Base-by-base conservation (phyloP, 2,888 invertebrate genomes). In the Dicranocentrus wangi region DNA sequence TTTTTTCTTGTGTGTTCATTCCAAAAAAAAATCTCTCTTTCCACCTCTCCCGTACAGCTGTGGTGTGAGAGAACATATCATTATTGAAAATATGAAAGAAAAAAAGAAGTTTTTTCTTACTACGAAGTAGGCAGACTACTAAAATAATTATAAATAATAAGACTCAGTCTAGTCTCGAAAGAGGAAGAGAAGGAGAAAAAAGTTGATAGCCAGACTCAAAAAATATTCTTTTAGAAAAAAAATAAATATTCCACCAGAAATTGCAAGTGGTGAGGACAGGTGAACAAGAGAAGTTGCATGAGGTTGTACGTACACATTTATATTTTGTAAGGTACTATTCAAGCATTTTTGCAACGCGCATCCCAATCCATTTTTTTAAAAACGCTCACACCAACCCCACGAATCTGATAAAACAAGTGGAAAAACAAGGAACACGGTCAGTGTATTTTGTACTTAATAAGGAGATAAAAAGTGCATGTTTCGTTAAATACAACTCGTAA, bases 81-180 rank as follows among this genome's bases (percentile, higher is more conserved):
- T 65, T 65, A 65, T 15, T 19, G 19, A 21, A 47, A 47, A 47
- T 8, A 8, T 25, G 58, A 58, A 55, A 15, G 55, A 58, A 23
- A 10, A 58, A 8, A 53, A 17, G 19, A 53, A 21, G 7, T 53
- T n/a, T n/a, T n/a, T n/a, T n/a, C n/a, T n/a, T n/a, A n/a, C n/a
- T n/a, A n/a, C n/a, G n/a, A 23, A 21, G 21, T 65, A 39, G 65
- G 27, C 42, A 43, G 42, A 61, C n/a, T 65, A 39, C 65, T 19
- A 27, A 58, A 68, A 68, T 65, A 73, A 73, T 73, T 73, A 73
- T 32, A 63, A 73, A 73, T 73, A 73, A 63, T 73, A 47, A 72
- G 28, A 39, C 55, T 28, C 21, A 28, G 39, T 58, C 39, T 68
- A 17, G 39, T 13, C 17, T 47, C 8, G 3, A 17, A 17, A 47